Percentiles rank a stretch among this genome's conserved stretches.
These are phyloP conservation scores for Bombyx mandarina DNA, from an alignment of 1,140 invertebrate species.

Conservation along the genomic window DNA sequence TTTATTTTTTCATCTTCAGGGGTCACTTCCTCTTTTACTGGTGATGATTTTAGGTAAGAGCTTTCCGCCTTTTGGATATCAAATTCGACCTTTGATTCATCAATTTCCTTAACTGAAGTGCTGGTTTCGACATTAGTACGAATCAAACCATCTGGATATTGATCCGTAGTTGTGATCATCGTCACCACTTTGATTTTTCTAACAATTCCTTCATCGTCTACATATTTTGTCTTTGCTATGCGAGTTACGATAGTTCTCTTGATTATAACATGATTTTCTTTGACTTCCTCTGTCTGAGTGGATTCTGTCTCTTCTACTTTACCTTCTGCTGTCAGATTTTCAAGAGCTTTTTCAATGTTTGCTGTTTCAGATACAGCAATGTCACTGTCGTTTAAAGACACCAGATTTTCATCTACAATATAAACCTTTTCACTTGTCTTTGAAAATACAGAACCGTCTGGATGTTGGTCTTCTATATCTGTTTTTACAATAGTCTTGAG, in stretches of 20 bases:
- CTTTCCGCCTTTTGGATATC: not conserved
- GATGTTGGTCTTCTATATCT: conserved; percentile 55
- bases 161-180: conserved; percentile 12
- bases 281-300: conserved; percentile 36
- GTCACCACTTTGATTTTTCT: conserved; percentile 16
- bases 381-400: conserved; percentile 4
- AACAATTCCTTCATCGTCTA: conserved; percentile 18
- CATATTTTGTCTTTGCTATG: conserved; percentile 27
- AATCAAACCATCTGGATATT: conserved; percentile 38
- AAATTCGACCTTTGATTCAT: not conserved
- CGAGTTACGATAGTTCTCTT: conserved; percentile 24
- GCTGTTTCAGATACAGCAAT: conserved; percentile 26
- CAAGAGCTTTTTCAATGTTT: conserved; percentile 47
- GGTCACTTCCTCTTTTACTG: not conserved
- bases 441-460: conserved; percentile 55
- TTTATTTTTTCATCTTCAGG: conserved; percentile 21
- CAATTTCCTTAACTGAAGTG: conserved; percentile 4
- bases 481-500: conserved; percentile 54
- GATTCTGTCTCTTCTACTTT: conserved; percentile 35
- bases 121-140: conserved; percentile 18
- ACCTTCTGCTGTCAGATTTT: conserved; percentile 37
- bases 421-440: conserved; percentile 59
- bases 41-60: not conserved
- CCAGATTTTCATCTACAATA: conserved; percentile 31
- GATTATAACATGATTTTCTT: conserved; percentile 40